Conservation (phyloP, 2,113 vertebrate species). For the Mesitornis unicolor region DNA sequence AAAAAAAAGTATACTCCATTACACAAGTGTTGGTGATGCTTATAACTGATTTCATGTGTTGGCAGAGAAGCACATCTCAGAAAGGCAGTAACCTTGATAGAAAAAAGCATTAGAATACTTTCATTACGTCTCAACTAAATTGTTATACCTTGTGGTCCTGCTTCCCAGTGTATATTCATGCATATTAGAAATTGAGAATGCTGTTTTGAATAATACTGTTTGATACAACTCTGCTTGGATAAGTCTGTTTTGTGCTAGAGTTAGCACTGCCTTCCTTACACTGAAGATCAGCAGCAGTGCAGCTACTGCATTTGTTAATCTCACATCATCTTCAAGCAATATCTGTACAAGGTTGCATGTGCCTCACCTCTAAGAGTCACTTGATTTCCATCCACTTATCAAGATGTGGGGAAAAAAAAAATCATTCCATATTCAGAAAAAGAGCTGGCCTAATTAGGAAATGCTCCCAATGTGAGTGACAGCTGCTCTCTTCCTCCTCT, state of each 20-base stretch:
- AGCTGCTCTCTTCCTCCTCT: background rate
- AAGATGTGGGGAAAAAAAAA: background rate
- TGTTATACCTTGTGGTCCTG: background rate
- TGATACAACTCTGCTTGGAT: background rate
- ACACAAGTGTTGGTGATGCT: background rate
- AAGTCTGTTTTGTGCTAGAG: background rate
- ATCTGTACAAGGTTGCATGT: background rate
- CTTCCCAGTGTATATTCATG: background rate
- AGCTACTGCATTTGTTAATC: background rate
- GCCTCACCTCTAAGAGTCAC: background rate
- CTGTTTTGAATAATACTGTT: background rate
- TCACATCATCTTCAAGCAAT: background rate
- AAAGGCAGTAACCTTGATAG: background rate
- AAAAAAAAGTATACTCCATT: background rate
- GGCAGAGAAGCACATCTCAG: background rate
- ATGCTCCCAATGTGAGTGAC: background rate
- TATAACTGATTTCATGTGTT: background rate
- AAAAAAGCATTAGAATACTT: background rate
- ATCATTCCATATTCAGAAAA: background rate
- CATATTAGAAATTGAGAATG: background rate
- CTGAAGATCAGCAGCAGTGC: background rate
- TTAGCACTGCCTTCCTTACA: background rate
- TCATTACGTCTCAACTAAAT: background rate
- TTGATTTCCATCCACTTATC: background rate
- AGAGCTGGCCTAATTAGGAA: background rate